Percentiles rank a stretch among this genome's conserved stretches.
Evolutionary conservation across 2,113 vertebrate species (phyloP).

Genomic region (Vimba vimba): DNA sequence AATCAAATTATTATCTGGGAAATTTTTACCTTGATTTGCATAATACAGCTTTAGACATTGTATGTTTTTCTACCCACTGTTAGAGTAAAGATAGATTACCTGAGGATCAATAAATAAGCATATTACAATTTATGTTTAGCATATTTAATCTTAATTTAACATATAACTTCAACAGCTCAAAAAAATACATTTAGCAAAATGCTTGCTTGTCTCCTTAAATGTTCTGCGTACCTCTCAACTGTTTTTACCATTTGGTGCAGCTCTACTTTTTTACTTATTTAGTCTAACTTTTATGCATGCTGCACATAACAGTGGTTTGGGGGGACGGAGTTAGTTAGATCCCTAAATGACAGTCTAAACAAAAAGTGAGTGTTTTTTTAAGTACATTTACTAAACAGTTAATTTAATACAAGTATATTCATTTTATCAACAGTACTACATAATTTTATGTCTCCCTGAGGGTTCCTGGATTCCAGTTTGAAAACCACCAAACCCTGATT

Average conservation of each 20-base stretch:
- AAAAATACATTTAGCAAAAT: neutral
- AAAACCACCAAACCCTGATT: constrained; percentile 11
- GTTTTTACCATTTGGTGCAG: neutral
- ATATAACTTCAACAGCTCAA: neutral
- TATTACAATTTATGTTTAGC: neutral
- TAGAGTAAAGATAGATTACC: neutral
- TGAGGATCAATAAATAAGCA: neutral
- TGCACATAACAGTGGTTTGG: neutral
- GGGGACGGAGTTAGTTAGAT: neutral
- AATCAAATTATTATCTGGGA: neutral
- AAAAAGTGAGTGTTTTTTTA: neutral
- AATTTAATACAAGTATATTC: too few relatives aligned
- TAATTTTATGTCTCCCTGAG: neutral
- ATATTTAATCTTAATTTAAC: neutral
- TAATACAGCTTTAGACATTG: neutral
- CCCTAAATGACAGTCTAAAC: neutral
- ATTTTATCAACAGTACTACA: neutral
- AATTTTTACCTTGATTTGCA: neutral
- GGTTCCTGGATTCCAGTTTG: neutral
- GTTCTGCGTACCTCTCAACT: neutral
- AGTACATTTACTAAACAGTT: neutral
- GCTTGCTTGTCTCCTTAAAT: neutral
- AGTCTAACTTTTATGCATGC: neutral
- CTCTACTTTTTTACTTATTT: neutral
- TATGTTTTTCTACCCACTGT: neutral